Percentiles rank a stretch among this genome's conserved stretches.
phyloP scores from a whole-genome alignment of 1,140 invertebrate genomes.

The Linepithema humile region DNA sequence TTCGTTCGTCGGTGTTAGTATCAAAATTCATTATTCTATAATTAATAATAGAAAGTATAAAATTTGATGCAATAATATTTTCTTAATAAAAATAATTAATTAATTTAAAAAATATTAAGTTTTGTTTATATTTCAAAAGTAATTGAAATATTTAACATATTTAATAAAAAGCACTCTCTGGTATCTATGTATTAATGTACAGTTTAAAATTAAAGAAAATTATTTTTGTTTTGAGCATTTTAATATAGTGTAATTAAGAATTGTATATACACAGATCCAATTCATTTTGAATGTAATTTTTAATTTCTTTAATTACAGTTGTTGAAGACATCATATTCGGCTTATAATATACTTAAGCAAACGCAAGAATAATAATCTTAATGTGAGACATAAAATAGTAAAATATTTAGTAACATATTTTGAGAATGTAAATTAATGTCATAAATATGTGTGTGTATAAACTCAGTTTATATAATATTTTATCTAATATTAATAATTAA shows the following conservation, averaged over 20 bases:
- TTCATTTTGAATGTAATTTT: not conserved
- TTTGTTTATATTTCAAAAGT: not conserved
- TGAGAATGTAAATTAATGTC: not conserved
- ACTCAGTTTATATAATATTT: not conserved
- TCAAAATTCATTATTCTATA: not conserved
- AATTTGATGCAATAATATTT: no score
- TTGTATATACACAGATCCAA: not conserved
- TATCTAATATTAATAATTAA: not conserved
- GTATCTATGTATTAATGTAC: no score
- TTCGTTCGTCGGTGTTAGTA: slow-evolving; percentile 55
- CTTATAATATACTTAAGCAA: slow-evolving; percentile 59
- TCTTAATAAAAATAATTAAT: not conserved
- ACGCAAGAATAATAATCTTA: not conserved
- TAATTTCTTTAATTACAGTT: slow-evolving; percentile 47
- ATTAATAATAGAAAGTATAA: not conserved
- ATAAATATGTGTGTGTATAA: not conserved
- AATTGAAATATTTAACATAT: not conserved
- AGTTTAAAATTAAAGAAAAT: no score
- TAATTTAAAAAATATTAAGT: not conserved
- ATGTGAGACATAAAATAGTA: not conserved
- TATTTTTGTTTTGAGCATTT: not conserved
- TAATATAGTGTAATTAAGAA: not conserved
- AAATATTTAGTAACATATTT: not conserved
- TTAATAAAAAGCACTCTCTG: not conserved
- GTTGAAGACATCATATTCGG: slow-evolving; percentile 63